Evolutionary conservation across 2,888 invertebrate species (phyloP).

Genomic region (Charanyca ferruginea): DNA sequence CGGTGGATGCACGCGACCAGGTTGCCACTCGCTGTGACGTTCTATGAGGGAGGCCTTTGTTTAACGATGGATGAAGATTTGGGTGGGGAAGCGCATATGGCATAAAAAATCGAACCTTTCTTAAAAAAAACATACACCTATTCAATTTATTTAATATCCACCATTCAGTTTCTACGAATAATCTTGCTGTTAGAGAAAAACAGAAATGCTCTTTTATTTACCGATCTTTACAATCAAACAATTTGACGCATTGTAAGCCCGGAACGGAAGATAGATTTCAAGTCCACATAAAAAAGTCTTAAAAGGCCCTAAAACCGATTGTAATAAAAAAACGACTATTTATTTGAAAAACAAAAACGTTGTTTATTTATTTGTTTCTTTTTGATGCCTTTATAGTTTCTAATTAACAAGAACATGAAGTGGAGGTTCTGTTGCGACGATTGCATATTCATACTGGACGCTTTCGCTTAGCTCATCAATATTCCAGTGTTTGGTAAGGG

Average conservation of each 20-base stretch:
- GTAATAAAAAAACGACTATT: constrained; percentile 47
- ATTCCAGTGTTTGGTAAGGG: constrained; percentile 36
- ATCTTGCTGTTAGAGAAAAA: background rate
- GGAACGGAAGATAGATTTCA: constrained; percentile 17
- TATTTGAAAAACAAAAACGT: constrained; percentile 25
- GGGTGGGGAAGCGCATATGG: too few species aligned
- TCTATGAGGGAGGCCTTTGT: too few species aligned
- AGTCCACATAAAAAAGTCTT: constrained; percentile 45
- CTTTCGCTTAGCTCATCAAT: constrained; percentile 40
- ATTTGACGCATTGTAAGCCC: background rate
- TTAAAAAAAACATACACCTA: too few species aligned
- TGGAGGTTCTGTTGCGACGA: constrained; percentile 2
- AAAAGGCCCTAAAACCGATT: constrained; percentile 53
- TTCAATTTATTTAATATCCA: too few species aligned
- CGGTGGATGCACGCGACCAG: too few species aligned
- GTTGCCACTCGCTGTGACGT: too few species aligned
- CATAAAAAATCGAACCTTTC: too few species aligned
- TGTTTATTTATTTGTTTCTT: constrained; percentile 32
- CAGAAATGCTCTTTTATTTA: background rate
- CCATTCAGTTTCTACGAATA: background rate
- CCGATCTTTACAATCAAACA: background rate
- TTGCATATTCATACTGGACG: constrained; percentile 18
- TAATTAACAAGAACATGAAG: constrained; percentile 46
- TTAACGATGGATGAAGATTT: too few species aligned
- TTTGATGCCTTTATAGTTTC: constrained; percentile 38